Conservation (phyloP, 2,113 vertebrate genomes). For the Numenius arquata region DNA sequence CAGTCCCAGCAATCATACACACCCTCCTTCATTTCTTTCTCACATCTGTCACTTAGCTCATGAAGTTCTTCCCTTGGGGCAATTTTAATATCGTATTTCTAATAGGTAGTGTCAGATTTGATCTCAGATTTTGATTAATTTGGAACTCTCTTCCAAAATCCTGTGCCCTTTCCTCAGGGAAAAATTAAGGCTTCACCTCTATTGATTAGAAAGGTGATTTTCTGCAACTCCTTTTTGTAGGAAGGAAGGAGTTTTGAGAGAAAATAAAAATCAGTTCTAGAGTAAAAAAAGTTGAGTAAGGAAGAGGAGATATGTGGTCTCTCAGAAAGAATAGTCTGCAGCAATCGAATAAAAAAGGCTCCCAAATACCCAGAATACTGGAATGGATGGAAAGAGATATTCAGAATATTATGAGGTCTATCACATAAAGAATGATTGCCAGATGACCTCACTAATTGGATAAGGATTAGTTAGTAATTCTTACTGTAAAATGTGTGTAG, state of each 20-base stretch:
- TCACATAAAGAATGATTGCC: background rate
- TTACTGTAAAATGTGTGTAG: background rate
- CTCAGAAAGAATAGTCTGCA: background rate
- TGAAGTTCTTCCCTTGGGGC: background rate
- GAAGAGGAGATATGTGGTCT: background rate
- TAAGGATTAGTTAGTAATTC: background rate
- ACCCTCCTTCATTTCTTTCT: background rate
- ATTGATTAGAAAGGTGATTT: background rate
- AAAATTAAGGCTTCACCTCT: background rate
- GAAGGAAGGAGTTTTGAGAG: background rate
- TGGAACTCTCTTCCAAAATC: background rate
- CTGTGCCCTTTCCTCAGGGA: background rate
- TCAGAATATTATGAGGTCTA: background rate
- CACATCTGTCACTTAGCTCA: background rate
- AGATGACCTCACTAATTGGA: background rate
- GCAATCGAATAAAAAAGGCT: background rate
- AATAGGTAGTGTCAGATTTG: background rate
- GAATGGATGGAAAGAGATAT: background rate
- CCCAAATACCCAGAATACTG: background rate
- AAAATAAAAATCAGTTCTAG: background rate
- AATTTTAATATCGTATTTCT: constrained; percentile 27
- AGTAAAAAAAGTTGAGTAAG: background rate
- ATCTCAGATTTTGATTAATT: constrained; percentile 33
- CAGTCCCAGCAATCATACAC: background rate
- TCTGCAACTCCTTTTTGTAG: background rate